Conservation (phyloP, 2,888 invertebrate species). For the Amblyteles armatorius region DNA sequence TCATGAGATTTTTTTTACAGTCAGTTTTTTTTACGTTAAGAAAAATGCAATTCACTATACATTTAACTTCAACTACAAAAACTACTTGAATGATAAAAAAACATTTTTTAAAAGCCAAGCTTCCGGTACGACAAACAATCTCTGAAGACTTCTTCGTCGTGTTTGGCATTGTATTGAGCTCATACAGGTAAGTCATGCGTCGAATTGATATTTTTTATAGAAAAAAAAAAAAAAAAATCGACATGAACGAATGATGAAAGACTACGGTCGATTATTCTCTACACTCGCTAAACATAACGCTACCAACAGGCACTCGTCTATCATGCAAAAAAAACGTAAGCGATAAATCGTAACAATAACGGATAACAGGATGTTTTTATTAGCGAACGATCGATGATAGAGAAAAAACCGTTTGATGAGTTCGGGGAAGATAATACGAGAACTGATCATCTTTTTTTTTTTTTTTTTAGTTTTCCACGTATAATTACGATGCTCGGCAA, state of each 20-base stretch:
- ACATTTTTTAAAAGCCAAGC: background rate
- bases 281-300: slow-evolving; percentile 35
- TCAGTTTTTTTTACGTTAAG: background rate
- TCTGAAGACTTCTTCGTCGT: slow-evolving; percentile 16
- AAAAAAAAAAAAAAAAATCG: slow-evolving; percentile 21
- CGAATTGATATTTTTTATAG: slow-evolving; percentile 34
- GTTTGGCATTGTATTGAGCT: slow-evolving; percentile 53
- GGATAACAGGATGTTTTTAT: slow-evolving; percentile 39
- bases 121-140: background rate
- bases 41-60: slow-evolving; percentile 21
- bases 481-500: background rate
- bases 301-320: slow-evolving; percentile 62
- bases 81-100: slow-evolving; percentile 24
- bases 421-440: slow-evolving; percentile 16
- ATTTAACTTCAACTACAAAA: slow-evolving; percentile 23
- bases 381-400: slow-evolving; percentile 59
- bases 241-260: slow-evolving; percentile 23
- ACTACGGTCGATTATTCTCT: slow-evolving; percentile 40
- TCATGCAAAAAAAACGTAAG: slow-evolving; percentile 57
- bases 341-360: slow-evolving; percentile 31
- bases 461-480: background rate
- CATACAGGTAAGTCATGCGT: slow-evolving; percentile 68
- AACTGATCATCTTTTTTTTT: background rate
- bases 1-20: slow-evolving; percentile 1
- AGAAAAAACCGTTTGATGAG: slow-evolving; percentile 50